Percentiles rank a stretch among this genome's conserved stretches.
Evolutionary conservation across 2,888 invertebrate species (phyloP).

Genomic region (Choristoneura rosaceana): DNA sequence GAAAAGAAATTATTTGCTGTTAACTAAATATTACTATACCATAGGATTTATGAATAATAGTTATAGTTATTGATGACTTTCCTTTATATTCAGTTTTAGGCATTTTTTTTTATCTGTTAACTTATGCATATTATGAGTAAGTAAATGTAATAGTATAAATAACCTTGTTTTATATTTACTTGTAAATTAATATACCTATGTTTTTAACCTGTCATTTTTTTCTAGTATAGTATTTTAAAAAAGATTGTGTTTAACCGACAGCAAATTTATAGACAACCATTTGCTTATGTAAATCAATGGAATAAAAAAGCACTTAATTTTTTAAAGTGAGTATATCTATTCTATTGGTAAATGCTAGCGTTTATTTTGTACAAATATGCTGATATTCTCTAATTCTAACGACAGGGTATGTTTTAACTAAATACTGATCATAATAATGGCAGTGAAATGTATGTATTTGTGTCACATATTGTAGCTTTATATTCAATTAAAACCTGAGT

Average conservation of each 20-base stretch:
- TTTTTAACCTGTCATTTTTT: neutral
- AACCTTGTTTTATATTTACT: neutral
- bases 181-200: neutral
- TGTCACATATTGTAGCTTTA: neutral
- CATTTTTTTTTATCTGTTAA: neutral
- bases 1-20: constrained; percentile 11
- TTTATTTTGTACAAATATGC: neutral
- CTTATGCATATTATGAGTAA: neutral
- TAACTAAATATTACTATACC: neutral
- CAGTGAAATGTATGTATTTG: neutral
- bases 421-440: neutral
- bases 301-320: neutral
- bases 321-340: neutral
- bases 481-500: neutral
- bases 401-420: constrained; percentile 17
- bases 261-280: neutral
- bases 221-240: neutral
- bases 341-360: neutral
- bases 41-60: neutral
- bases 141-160: neutral
- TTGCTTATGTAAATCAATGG: neutral
- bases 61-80: neutral
- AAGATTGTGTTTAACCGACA: neutral
- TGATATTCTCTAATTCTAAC: constrained; percentile 5
- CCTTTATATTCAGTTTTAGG: neutral